Percentiles rank a stretch among this genome's conserved stretches.
Evolutionary conservation across 2,888 invertebrate genomes (phyloP).

Genomic region (Suillia variegata): DNA sequence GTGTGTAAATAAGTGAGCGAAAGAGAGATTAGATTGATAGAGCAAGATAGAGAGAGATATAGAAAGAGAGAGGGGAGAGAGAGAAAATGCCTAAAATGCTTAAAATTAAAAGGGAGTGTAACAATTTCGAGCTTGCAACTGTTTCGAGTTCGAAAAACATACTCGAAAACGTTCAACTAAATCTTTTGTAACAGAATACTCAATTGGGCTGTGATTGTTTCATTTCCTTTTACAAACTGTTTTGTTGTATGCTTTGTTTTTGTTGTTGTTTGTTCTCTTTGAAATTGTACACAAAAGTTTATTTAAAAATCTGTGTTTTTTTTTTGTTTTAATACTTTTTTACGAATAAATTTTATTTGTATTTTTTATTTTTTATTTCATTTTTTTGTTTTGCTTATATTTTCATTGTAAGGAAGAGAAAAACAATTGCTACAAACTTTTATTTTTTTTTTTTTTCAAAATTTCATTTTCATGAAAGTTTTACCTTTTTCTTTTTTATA

Average conservation of each 20-base stretch:
- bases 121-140: neutral
- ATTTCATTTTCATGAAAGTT: conserved; percentile 42
- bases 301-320: neutral
- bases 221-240: conserved; percentile 6
- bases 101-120: neutral
- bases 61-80: too few relatives aligned
- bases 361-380: conserved; percentile 15
- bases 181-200: conserved; percentile 15
- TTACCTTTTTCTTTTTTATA: conserved; percentile 25
- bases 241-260: neutral
- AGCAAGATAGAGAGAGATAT: too few relatives aligned
- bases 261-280: neutral
- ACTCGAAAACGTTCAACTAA: conserved; percentile 9
- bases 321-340: conserved; percentile 1
- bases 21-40: too few relatives aligned
- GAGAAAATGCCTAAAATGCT: neutral
- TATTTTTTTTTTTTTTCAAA: conserved; percentile 20
- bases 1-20: neutral
- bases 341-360: neutral
- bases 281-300: conserved; percentile 16
- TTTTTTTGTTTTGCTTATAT: conserved; percentile 5
- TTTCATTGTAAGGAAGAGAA: conserved; percentile 24
- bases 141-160: conserved; percentile 2
- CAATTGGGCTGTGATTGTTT: conserved; percentile 37
- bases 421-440: conserved; percentile 17